Conservation (phyloP, 2,113 vertebrate species). For the Phalacrocorax aristotelis region DNA sequence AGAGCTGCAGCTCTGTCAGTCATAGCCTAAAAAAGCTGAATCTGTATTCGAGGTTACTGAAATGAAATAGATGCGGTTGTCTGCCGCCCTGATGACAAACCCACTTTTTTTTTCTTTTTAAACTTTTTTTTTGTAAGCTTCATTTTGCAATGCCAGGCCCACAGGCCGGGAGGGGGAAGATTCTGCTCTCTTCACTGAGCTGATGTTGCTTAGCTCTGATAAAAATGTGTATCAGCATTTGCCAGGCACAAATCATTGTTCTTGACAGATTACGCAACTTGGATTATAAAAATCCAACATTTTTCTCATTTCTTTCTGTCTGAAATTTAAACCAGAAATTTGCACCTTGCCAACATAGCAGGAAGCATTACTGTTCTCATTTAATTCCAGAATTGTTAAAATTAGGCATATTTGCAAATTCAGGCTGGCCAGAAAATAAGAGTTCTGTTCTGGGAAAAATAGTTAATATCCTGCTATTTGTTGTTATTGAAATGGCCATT, state of each 20-base stretch:
- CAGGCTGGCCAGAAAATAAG: background rate
- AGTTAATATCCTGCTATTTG: background rate
- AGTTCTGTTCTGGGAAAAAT: background rate
- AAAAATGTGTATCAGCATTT: background rate
- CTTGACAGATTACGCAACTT: conserved; percentile 17
- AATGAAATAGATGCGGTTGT: background rate
- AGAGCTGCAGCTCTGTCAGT: background rate
- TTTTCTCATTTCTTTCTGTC: background rate
- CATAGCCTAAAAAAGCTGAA: background rate
- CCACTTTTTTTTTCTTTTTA: background rate
- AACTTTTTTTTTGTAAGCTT: background rate
- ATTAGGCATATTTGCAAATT: background rate
- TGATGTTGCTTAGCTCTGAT: conserved; percentile 1
- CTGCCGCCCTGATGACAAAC: background rate
- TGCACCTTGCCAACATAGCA: background rate
- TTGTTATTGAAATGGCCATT: background rate
- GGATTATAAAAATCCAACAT: conserved; percentile 21
- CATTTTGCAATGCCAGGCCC: background rate
- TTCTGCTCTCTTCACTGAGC: background rate
- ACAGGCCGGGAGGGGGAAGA: background rate
- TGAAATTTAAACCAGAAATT: background rate
- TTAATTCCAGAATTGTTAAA: conserved; percentile 1
- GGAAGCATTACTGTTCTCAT: background rate
- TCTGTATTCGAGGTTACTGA: background rate
- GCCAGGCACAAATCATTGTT: background rate